Evolutionary conservation across 2,888 invertebrate genomes (phyloP), one percentile per base, ranked within the genome.

Genomic region (Chymomyza amoena): DNA sequence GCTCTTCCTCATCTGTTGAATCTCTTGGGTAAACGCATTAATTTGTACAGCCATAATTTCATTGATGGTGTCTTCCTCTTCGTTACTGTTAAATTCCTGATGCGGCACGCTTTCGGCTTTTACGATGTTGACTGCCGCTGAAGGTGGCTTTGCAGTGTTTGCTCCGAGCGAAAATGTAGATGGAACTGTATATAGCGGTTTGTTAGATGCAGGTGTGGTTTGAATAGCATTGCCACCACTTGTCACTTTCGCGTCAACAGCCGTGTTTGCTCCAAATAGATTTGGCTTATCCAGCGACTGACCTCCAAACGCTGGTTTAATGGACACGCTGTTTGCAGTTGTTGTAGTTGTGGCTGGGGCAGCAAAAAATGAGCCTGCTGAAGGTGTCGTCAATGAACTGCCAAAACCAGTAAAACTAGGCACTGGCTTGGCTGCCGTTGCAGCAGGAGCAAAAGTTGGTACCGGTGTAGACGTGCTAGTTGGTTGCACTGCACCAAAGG

Each of bases 1-100:
- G 69, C 93, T 93, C 15, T 92, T 90, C 76, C 93, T 92, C 75
- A 95, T 92, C 70, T 93, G 93, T 72, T 93, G 93, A 25, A 96
- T 83, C 81, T 96, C 96, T 75, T 92, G 91, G 83, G 95, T 94
- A 83, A 96, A 95, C 45, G 93, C 93, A 51, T 93, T 92, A 2
- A 95, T 94, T 91, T 95, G 95, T 72, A 94, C 94, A 18, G 93
- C 89, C 0, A 95, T 93, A 92, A 95, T 94, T 76, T 93, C 93
- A 61, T 93, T 93, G n/a, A 95, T 90, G 25, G 93, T 89, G 25
- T 87, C 88, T 70, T 90, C 89, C 1, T 89, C 79, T 71, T 89
- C 90, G 10, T 15, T 25, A 15, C 1, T 13, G 13, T 13, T 45
- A 13, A 13, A 2, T 45, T 45, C 39, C 4, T 45, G 39, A 4